Base-by-base conservation (phyloP, 2,888 invertebrate genomes). In the Girardia tigrina region DNA sequence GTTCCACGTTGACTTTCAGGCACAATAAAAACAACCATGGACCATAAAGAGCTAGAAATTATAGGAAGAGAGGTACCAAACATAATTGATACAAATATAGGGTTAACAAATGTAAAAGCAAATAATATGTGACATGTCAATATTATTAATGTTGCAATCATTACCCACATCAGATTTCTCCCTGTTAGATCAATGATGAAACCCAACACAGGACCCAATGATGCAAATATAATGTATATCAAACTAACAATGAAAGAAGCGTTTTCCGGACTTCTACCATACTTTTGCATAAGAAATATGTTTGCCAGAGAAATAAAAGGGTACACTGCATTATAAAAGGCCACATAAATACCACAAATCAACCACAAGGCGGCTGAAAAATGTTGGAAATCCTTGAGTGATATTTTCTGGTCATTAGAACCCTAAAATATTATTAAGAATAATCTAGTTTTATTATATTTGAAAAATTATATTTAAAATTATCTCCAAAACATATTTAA, bases 221-320 rank as follows among this genome's bases (percentile, higher is more conserved):
- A 85, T 0, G 91, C 91, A 0, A 93, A 91, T 78, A 93, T 88
- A 75, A 78, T 77, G 16, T 75, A 72, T 16, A 69, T 36, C 29
- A 77, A 74, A 42, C 69, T 29, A 29, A 75, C 75, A 36, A 71
- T 73, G 23, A 29, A 16, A 36, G 70, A 71, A 16, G 75, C 72
- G 23, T 72, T 69, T 28, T 75, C 42, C 23, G 42, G 23, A 6
- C 20, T 14, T 12, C 77, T 20, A 8, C 29, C 71, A 27, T 42
- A 77, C 70, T 77, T 77, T 6, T 71, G 28, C 27, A 75, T 71
- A 29, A 78, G 76, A 70, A 77, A 42, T 0, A 72, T 29, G 93
- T 94, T 90, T 85, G 92, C 95, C 76, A 95, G 86, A 0, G 92
- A 91, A 81, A 97, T 91, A 82, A 97, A 95, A 1, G 95, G 94